Base-by-base conservation (phyloP, 1,140 invertebrate genomes). In the Cotesia glomerata region DNA sequence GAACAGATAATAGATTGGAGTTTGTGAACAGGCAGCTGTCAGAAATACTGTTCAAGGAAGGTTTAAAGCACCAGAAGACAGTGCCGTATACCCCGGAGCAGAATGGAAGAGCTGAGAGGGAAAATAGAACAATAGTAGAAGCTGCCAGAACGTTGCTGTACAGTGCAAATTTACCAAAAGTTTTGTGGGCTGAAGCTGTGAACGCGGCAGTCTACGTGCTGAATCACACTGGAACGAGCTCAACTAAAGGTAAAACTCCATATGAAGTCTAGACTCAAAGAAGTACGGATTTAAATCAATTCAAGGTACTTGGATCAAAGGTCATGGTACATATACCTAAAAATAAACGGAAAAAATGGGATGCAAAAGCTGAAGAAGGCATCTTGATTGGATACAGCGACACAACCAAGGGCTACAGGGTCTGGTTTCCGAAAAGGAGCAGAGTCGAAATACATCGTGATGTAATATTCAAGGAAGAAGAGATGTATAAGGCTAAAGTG, bases 1-100 rank as follows among this genome's bases (percentile, higher is more conserved):
- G 78, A 61, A 79, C 74, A n/a, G 84, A 86, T 59, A 86, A 87
- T 77, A 87, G 84, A 34, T 75, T 18, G 35, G 85, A 88, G 77
- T 88, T 77, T 70, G 32, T 76, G 4, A 82, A 80, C 72, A 54
- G 59, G 36, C 39, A 75, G 16, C 64, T 86, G 13, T 45, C 74
- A 14, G 62, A 63, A 63, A 73, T 69, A 32, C 72, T 83, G 16
- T 72, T 72, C 58, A 56, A 77, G 14, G 32, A 68, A 61, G 84
- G 83, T 5, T 85, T 86, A 35, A 56, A 67, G 56, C 84, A 85
- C 72, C 79, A 86, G 71, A 74, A 54, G 4, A 85, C 84, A 9
- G 78, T 80, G 0, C 51, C 76, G 1, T 84, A 88, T 59, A 81
- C 80, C 7, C 85, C 86, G 36, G 71, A 87, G 65, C 83, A 86